Evolutionary conservation across 2,113 vertebrate genomes (phyloP).

Genomic region (Scopus umbretta): DNA sequence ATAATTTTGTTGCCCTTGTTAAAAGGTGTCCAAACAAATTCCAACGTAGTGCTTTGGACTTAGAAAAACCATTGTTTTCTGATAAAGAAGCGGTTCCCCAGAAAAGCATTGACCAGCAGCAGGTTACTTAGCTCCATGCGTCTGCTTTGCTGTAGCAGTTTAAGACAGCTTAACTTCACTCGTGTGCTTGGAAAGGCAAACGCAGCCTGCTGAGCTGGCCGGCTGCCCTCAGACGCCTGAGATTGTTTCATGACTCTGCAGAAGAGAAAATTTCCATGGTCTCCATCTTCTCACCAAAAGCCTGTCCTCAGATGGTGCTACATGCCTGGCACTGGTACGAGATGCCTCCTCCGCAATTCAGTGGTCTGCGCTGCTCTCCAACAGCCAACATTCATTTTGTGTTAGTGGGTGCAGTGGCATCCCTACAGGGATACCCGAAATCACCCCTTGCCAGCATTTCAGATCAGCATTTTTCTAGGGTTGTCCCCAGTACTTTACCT

Average conservation of each 20-base stretch:
- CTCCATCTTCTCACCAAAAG: background rate
- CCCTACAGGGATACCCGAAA: background rate
- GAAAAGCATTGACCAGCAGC: background rate
- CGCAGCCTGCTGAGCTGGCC: background rate
- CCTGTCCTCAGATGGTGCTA: background rate
- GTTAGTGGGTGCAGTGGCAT: background rate
- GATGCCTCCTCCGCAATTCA: background rate
- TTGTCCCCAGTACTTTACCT: background rate
- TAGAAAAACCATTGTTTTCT: background rate
- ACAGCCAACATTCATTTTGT: background rate
- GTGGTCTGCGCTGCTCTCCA: background rate
- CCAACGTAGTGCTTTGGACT: background rate
- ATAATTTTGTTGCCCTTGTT: background rate
- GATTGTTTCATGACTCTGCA: conserved; percentile 16
- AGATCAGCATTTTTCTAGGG: background rate
- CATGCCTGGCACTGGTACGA: background rate
- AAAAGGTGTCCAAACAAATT: background rate
- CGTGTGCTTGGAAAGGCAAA: background rate
- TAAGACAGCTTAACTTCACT: background rate
- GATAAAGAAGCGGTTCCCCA: background rate
- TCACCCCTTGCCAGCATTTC: background rate
- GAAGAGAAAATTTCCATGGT: background rate
- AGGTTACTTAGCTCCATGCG: background rate
- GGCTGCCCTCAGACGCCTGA: background rate
- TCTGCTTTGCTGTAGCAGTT: background rate